These are phyloP conservation scores for Drosophila asahinai DNA, from an alignment of 1,140 invertebrate species.

Conservation along the genomic window DNA sequence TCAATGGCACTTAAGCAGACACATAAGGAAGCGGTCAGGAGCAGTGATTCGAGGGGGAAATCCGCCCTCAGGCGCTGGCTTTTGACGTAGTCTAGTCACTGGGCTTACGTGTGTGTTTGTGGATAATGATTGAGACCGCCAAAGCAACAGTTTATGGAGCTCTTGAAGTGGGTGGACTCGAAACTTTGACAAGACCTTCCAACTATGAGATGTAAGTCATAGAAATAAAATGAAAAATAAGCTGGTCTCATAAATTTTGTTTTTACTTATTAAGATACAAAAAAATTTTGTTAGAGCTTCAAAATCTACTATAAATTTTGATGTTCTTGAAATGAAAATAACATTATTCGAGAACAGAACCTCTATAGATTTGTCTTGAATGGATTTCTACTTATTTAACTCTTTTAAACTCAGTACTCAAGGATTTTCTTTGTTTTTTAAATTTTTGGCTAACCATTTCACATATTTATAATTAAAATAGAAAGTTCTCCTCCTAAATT, in stretches of 20 bases:
- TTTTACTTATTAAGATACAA: no score
- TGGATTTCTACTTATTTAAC: no score
- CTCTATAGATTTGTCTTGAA: no score
- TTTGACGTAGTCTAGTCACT: conserved; percentile 28
- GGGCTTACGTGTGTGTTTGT: conserved; percentile 18
- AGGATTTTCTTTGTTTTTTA: no score
- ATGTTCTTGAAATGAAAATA: no score
- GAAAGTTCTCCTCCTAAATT: background rate
- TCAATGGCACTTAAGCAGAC: conserved; percentile 54
- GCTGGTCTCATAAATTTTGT: no score
- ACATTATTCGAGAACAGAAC: no score
- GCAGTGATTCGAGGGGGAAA: background rate
- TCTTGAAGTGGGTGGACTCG: background rate
- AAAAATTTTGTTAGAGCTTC: background rate
- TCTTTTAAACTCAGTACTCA: no score
- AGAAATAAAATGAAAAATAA: background rate
- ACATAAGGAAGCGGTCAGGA: conserved; percentile 27
- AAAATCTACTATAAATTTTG: background rate
- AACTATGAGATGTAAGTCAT: background rate
- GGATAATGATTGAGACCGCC: conserved; percentile 36
- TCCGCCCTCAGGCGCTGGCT: conserved; percentile 34
- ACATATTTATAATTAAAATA: background rate
- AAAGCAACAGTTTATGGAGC: conserved; percentile 14
- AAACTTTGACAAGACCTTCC: background rate
- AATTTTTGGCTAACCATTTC: background rate